Evolutionary conservation across 2,797 vertebrate genomes (phyloP), one percentile per base, ranked within the genome.

Genomic region (Hydrocynus forskahlii): DNA sequence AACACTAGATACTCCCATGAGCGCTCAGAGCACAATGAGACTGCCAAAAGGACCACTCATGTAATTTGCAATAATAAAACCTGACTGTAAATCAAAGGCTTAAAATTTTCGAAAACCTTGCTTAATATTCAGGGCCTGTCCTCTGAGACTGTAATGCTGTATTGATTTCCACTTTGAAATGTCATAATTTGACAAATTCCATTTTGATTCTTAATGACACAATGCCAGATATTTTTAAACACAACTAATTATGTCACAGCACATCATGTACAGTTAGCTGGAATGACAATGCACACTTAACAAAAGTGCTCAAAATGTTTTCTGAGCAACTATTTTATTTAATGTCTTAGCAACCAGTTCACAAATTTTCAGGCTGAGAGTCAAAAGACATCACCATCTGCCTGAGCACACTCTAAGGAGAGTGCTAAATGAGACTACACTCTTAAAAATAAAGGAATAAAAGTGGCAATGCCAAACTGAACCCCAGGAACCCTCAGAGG

Each of bases 41-140:
- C 59, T 76, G 63, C 59, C 25, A 82, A 72, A 25, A 77, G 52
- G 73, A 64, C 57, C 19, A 76, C n/a, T 79, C 60, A 66, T 45
- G 55, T 81, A 54, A 70, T 70, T 60, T 60, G 25, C 50, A 81
- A 76, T 68, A 69, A 75, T 76, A 81, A 75, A 68, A 55, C 43
- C 38, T n/a, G 64, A 67, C 64, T 67, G 64, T 67, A 67, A 67
- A 67, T 50, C 59, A 69, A 4, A 62, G 23, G 72, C 3, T 73
- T 72, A 48, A 78, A 67, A 48, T 50, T 50, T 62, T 63, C 59
- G 17, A 62, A 77, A 45, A 57, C 40, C 17, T 2, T 7, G 52
- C 62, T 43, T 82, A 66, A 64, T 35, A 77, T 76, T 76, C 9
- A 54, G 13, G 40, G 19, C 17, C 19, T 38, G n/a, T 40, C 54